Conservation (phyloP, 2,797 vertebrate genomes). For the Megaceryle alcyon region DNA sequence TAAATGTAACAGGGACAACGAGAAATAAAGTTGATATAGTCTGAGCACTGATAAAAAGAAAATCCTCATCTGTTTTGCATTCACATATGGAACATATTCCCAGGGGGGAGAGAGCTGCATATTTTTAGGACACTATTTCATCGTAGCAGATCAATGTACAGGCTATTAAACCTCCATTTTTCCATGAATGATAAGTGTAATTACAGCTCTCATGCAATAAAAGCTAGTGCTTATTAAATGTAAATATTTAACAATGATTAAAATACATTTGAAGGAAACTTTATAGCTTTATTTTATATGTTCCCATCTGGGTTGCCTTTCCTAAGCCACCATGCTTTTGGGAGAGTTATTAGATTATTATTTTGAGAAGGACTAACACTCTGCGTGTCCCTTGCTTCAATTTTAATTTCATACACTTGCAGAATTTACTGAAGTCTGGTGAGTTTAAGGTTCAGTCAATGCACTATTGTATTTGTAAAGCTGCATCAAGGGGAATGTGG, state of each 20-base stretch:
- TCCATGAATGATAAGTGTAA: conserved; percentile 80
- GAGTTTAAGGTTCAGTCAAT: conserved; percentile 48
- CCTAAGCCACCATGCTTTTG: conserved; percentile 69
- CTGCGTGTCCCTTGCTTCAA: conserved; percentile 59
- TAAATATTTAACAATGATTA: conserved; percentile 85
- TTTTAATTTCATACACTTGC: conserved; percentile 69
- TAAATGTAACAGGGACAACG: neutral
- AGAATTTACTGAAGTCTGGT: conserved; percentile 66
- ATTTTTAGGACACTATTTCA: conserved; percentile 77
- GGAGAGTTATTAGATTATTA: conserved; percentile 79
- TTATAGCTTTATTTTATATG: conserved; percentile 82
- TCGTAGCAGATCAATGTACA: conserved; percentile 76
- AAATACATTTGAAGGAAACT: conserved; percentile 80
- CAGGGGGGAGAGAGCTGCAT: conserved; percentile 34
- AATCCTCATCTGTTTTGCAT: conserved; percentile 61
- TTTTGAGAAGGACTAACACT: conserved; percentile 77
- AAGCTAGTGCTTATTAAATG: conserved; percentile 82
- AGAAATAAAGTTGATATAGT: neutral
- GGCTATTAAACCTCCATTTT: conserved; percentile 79
- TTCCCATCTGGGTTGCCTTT: conserved; percentile 80
- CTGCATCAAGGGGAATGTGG: neutral
- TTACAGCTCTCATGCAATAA: conserved; percentile 79
- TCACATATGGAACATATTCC: conserved; percentile 57
- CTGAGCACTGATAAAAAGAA: neutral
- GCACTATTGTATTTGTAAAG: conserved; percentile 24